Conservation (phyloP, 2,888 invertebrate genomes). For the Hypercompe scribonia region DNA sequence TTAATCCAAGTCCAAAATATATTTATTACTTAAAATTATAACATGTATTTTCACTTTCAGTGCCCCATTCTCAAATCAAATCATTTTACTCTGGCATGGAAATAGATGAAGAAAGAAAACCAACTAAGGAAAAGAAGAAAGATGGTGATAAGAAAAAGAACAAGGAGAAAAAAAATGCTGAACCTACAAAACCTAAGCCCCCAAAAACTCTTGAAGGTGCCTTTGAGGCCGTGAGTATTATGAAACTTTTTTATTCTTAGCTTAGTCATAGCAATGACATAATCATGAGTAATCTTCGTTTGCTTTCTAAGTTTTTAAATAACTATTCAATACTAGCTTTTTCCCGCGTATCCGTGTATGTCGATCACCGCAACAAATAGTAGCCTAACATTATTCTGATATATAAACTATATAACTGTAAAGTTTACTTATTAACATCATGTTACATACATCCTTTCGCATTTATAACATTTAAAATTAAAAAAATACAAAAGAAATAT, state of each 20-base stretch:
- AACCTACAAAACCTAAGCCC: slow-evolving; percentile 87
- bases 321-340: not conserved
- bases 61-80: slow-evolving; percentile 89
- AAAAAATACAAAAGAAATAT: no score
- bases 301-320: not conserved
- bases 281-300: not conserved
- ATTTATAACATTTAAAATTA: no score
- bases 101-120: slow-evolving; percentile 87
- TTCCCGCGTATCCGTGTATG: no score
- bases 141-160: slow-evolving; percentile 77
- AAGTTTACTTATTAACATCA: no score
- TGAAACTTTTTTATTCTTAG: not conserved
- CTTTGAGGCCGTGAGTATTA: slow-evolving; percentile 83
- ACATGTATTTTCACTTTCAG: slow-evolving; percentile 68
- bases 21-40: not conserved
- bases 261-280: not conserved
- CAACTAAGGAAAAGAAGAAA: slow-evolving; percentile 84
- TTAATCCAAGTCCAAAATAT: not conserved
- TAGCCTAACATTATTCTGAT: no score
- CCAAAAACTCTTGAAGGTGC: slow-evolving; percentile 89
- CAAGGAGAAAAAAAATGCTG: slow-evolving; percentile 83
- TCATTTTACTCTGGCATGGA: slow-evolving; percentile 88
- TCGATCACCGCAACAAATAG: no score
- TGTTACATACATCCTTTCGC: no score
- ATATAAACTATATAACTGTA: no score